Evolutionary conservation across 2,113 vertebrate species (phyloP).

Genomic region (Lipophrys pholis): DNA sequence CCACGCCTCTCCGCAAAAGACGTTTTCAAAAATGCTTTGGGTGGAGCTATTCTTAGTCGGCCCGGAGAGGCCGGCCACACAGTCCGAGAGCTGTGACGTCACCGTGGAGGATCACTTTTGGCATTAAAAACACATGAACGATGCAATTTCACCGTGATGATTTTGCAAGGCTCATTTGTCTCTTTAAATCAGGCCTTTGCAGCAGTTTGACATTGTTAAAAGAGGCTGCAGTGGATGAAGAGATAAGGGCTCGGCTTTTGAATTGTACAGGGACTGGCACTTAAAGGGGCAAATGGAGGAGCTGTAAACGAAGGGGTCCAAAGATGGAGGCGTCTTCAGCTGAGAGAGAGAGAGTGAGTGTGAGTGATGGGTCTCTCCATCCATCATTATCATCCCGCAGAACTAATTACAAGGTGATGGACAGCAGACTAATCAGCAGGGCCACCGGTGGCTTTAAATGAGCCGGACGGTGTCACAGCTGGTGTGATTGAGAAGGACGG

Average conservation of each 20-base stretch:
- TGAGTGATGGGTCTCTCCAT: conserved; percentile 63
- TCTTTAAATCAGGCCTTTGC: conserved; percentile 7
- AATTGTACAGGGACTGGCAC: not conserved
- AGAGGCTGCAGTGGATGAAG: not conserved
- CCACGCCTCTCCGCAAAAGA: conserved; percentile 25
- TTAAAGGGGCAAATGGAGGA: conserved; percentile 1
- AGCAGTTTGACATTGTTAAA: conserved; percentile 7
- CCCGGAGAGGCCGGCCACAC: conserved; percentile 13
- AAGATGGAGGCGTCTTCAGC: conserved; percentile 24
- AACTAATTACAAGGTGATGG: conserved; percentile 80
- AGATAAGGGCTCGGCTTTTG: conserved; percentile 29
- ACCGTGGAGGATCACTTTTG: not conserved
- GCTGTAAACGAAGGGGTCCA: conserved; percentile 21
- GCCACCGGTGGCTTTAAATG: conserved; percentile 67
- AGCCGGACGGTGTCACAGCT: conserved; percentile 49
- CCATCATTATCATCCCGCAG: conserved; percentile 63
- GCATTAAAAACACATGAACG: not conserved
- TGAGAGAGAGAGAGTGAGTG: not conserved
- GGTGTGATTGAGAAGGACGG: conserved; percentile 46
- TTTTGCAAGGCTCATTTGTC: conserved; percentile 8
- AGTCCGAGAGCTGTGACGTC: conserved; percentile 40
- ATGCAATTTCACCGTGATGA: conserved; percentile 14
- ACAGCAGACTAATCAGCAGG: conserved; percentile 76
- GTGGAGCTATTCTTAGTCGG: conserved; percentile 60
- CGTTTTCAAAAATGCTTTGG: conserved; percentile 35